phyloP scores from a whole-genome alignment of 2,888 invertebrate genomes.

The Cacoxenus indagator region DNA sequence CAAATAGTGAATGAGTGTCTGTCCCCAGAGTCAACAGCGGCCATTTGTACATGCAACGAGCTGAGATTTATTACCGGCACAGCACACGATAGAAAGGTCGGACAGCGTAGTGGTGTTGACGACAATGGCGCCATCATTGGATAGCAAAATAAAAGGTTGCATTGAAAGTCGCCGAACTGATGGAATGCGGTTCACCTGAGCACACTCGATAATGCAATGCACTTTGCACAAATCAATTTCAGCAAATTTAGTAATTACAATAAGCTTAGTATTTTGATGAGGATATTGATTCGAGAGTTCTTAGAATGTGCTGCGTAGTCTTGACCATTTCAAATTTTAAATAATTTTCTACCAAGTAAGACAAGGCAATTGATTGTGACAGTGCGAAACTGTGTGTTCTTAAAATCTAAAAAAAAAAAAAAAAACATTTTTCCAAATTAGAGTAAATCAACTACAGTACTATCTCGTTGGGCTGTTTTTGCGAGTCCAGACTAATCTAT shows the following conservation, averaged over 20 bases:
- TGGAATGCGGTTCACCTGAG: background rate
- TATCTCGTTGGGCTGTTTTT: no score
- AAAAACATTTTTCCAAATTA: no score
- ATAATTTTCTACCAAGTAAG: no score
- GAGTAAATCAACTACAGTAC: no score
- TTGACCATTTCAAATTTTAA: no score
- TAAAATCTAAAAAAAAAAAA: no score
- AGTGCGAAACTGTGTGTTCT: no score
- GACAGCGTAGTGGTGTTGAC: background rate
- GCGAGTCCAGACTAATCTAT: no score
- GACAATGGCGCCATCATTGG: conserved; percentile 1
- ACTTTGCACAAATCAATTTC: conserved; percentile 9
- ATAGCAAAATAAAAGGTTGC: background rate
- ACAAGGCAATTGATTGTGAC: no score
- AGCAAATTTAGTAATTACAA: background rate
- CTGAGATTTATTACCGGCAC: conserved; percentile 12
- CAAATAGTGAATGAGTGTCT: conserved; percentile 12
- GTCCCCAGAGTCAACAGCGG: conserved; percentile 13
- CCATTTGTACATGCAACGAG: conserved; percentile 15
- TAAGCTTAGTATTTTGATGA: background rate
- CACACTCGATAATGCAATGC: background rate
- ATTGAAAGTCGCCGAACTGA: background rate
- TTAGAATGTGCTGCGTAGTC: no score
- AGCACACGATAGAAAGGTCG: background rate
- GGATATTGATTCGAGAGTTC: no score